Evolutionary conservation across 2,888 invertebrate species (phyloP), one percentile per base, ranked within the genome.

Genomic region (Epinotia demarniana): DNA sequence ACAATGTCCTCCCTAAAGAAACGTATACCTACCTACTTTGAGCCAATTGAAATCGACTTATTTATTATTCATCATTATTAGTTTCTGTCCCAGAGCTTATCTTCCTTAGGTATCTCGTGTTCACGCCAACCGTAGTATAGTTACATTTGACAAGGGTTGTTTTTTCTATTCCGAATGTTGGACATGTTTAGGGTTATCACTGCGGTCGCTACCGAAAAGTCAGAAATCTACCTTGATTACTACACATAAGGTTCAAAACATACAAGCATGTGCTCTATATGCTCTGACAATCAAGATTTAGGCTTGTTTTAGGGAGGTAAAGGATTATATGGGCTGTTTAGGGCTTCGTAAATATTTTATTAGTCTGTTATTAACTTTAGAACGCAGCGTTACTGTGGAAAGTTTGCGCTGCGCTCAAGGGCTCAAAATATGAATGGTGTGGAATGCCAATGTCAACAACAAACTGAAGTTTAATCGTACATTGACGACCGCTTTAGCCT

Each of bases 101-200:
- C n/a, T n/a, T n/a, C 16, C 6, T n/a, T 53, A n/a, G n/a, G 5
- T 53, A 53, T n/a, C 8, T 53, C 19, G 11, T 63, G 19, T 64
- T 57, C 27, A 49, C 16, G 49, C 0, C 63, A 58, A 18, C 64
- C 58, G 58, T 60, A 58, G 18, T 27, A 58, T 27, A 58, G 72
- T 66, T 66, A 49, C 53, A 61, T 43, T 60, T 67, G 66, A 61
- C 39, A 27, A 55, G 60, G 66, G 66, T 53, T 73, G 60, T 18
- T 61, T 67, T 70, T 68, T 57, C 43, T 55, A 73, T 73, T 61
- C n/a, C 49, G 19, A 2, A 33, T 61, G 67, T 73, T 73, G 39
- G 67, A 27, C 61, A 73, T 67, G 19, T 73, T 73, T 73, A 73
- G 73, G 39, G 67, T 67, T 73, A 67, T 67, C 53, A 23, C 53